phyloP scores from a whole-genome alignment of 2,888 invertebrate genomes.

The Tipula helvola region DNA sequence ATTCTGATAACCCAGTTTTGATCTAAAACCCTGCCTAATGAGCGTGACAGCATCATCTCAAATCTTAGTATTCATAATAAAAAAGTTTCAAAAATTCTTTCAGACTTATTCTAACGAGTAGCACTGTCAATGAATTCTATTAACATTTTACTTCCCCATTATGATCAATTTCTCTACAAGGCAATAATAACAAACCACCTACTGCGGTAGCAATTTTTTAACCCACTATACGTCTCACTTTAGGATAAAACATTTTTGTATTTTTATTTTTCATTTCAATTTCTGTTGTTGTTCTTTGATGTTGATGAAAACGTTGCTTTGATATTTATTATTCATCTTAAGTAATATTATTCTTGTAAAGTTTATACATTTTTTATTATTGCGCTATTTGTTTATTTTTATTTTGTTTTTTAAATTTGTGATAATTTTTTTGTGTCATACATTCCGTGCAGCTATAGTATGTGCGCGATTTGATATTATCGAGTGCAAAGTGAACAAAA shows the following conservation, averaged over 20 bases:
- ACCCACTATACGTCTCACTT: background rate
- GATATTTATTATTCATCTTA: background rate
- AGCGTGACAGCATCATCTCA: too few relatives aligned
- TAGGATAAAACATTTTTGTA: background rate
- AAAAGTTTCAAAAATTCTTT: too few relatives aligned
- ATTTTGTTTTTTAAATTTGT: background rate
- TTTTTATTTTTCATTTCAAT: background rate
- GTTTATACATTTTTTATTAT: background rate
- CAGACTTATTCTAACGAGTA: too few relatives aligned
- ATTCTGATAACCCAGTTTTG: too few relatives aligned
- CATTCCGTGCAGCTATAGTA: background rate
- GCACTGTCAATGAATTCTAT: background rate
- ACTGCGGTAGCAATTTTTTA: background rate
- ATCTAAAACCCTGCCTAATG: too few relatives aligned
- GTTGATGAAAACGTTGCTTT: background rate
- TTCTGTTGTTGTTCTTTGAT: conserved; percentile 4
- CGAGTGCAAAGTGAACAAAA: background rate
- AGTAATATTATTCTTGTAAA: background rate
- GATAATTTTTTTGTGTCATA: background rate
- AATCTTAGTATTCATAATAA: too few relatives aligned
- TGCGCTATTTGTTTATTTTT: background rate
- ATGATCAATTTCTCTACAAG: background rate
- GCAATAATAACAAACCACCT: background rate
- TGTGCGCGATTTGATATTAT: background rate
- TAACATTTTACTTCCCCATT: background rate